Evolutionary conservation across 2,888 invertebrate genomes (phyloP).

Genomic region (Orthosia incerta): DNA sequence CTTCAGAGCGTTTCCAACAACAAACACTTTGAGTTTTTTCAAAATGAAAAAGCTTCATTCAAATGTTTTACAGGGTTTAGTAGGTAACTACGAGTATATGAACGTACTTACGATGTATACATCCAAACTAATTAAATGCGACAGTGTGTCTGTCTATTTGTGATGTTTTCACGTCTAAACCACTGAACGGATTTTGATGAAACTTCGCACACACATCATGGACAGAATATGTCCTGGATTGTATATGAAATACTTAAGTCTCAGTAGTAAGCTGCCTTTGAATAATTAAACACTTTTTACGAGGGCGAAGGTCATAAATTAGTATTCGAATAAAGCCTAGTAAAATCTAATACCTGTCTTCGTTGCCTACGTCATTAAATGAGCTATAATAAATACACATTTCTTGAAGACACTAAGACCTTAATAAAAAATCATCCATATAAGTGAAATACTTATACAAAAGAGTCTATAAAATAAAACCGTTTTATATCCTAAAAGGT

Average conservation of each 20-base stretch:
- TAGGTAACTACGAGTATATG: no score
- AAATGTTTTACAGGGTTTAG: no score
- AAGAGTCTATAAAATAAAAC: slow-evolving; percentile 21
- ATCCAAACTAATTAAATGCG: no score
- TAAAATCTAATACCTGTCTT: not conserved
- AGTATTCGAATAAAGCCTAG: not conserved
- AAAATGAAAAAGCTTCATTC: not conserved
- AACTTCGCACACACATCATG: no score
- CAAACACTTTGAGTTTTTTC: not conserved
- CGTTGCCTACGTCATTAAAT: not conserved
- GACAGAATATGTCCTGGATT: no score
- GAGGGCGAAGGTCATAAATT: not conserved
- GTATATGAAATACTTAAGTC: no score
- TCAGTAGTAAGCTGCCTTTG: no score
- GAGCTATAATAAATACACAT: not conserved
- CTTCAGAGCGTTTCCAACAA: not conserved
- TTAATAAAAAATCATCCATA: not conserved
- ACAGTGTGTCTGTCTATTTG: no score
- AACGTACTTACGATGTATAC: no score
- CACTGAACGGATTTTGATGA: no score
- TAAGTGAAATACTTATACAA: not conserved
- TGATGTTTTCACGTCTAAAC: no score
- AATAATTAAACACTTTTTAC: not conserved
- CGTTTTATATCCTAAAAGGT: slow-evolving; percentile 60
- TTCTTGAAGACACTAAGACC: not conserved